These are phyloP conservation scores for Beris chalybata DNA, from an alignment of 2,888 invertebrate genomes.

Conservation along the genomic window DNA sequence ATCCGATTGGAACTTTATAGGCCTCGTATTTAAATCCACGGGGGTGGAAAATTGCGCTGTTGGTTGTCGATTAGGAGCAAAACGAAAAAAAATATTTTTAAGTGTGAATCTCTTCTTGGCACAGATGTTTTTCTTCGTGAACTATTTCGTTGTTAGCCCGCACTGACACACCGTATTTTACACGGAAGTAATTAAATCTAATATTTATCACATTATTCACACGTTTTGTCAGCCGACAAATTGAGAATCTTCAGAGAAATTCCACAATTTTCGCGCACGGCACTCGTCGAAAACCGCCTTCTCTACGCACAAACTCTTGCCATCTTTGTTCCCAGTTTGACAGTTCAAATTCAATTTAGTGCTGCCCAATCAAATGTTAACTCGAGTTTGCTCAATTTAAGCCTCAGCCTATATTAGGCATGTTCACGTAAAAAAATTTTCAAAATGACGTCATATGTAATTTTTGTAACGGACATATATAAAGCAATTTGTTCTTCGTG, in stretches of 20 bases:
- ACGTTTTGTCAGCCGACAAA: slow-evolving; percentile 30
- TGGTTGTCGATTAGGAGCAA: no score
- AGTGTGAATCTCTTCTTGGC: slow-evolving; percentile 18
- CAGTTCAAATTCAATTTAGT: slow-evolving; percentile 23
- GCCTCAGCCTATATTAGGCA: no score
- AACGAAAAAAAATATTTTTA: no score
- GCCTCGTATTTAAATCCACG: neutral
- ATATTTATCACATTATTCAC: slow-evolving; percentile 37
- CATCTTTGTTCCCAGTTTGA: slow-evolving; percentile 30
- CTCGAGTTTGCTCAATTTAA: neutral
- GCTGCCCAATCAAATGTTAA: slow-evolving; percentile 5
- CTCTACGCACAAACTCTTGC: slow-evolving; percentile 24
- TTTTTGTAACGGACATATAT: no score
- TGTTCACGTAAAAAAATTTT: no score
- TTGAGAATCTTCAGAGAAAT: slow-evolving; percentile 32
- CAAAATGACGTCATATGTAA: no score
- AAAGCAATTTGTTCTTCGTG: no score
- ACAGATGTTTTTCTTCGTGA: slow-evolving; percentile 36
- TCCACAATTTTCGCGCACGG: slow-evolving; percentile 34
- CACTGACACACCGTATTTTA: slow-evolving; percentile 35
- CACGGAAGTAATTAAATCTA: slow-evolving; percentile 20
- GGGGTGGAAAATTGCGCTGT: slow-evolving; percentile 17
- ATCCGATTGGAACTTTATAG: neutral
- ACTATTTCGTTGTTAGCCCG: slow-evolving; percentile 29
- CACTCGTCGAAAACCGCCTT: slow-evolving; percentile 28